Conservation (phyloP, 2,113 vertebrate genomes). For the Pao palembangensis region DNA sequence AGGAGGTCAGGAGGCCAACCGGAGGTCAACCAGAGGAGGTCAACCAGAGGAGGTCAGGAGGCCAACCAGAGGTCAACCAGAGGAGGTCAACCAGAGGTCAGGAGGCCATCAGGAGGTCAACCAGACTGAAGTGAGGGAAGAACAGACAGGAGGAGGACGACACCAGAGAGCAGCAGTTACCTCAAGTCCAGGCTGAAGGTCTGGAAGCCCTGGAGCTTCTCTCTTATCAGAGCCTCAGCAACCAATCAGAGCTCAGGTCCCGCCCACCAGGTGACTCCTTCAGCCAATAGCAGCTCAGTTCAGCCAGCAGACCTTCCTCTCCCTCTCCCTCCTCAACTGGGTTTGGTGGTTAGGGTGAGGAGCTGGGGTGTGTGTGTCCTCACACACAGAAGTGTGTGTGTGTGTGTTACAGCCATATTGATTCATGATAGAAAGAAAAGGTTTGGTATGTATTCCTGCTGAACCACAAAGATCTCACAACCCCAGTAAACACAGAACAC, state of each 20-base stretch:
- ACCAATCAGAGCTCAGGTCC: slow-evolving; percentile 34
- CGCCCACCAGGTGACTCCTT: background rate
- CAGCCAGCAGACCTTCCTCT: background rate
- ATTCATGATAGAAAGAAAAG: background rate
- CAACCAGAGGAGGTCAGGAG: background rate
- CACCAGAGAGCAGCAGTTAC: background rate
- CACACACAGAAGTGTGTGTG: background rate
- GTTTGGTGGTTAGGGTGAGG: background rate
- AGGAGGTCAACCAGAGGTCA: background rate
- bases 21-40: background rate
- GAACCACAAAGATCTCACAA: too few species aligned
- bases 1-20: too few species aligned
- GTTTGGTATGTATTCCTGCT: too few species aligned
- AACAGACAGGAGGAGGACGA: background rate
- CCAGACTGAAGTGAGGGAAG: background rate
- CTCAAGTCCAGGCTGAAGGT: background rate
- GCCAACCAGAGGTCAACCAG: too few species aligned
- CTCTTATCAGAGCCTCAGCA: slow-evolving; percentile 6
- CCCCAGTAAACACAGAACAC: too few species aligned
- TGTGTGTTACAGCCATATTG: background rate
- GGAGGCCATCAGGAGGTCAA: too few species aligned
- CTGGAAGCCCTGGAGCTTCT: background rate
- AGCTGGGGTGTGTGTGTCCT: background rate
- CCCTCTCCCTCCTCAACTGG: background rate
- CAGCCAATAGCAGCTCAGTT: slow-evolving; percentile 6